Evolutionary conservation across 92 coral and sea anemone species (phyloP).

Genomic region (Actinostola sp.): DNA sequence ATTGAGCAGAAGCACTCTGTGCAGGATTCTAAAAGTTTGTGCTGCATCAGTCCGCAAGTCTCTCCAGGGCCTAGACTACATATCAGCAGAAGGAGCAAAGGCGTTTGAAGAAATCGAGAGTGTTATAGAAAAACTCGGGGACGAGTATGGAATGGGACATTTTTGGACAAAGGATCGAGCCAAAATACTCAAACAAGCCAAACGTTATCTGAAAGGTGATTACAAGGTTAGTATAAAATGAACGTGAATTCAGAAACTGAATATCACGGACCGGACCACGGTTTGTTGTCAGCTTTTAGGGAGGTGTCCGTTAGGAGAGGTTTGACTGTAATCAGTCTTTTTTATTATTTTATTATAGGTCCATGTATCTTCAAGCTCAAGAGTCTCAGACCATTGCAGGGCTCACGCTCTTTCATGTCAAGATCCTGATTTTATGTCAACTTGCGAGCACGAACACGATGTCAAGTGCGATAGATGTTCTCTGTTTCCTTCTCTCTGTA

Average conservation of each 20-base stretch:
- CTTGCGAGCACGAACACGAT: conserved; percentile 62
- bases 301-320: too few relatives aligned
- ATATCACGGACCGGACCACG: background rate
- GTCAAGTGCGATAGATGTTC: conserved; percentile 60
- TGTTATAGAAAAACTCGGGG: conserved; percentile 21
- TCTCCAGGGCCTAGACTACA: conserved; percentile 38
- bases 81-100: conserved; percentile 19
- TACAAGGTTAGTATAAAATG: conserved; percentile 27
- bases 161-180: conserved; percentile 31
- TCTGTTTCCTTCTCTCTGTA: conserved; percentile 42
- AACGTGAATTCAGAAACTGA: background rate
- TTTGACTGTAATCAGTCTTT: too few relatives aligned
- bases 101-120: conserved; percentile 37
- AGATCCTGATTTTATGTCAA: conserved; percentile 34
- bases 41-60: conserved; percentile 35
- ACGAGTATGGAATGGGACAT: conserved; percentile 23
- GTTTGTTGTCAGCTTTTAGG: too few relatives aligned
- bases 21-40: conserved; percentile 9
- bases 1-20: conserved; percentile 9
- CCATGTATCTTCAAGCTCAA: conserved; percentile 61
- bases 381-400: conserved; percentile 70
- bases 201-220: conserved; percentile 54
- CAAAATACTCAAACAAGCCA: conserved; percentile 32
- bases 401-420: conserved; percentile 62
- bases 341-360: conserved; percentile 35